Evolutionary conservation across 2,888 invertebrate species (phyloP).

Genomic region (Cistogaster globosa): DNA sequence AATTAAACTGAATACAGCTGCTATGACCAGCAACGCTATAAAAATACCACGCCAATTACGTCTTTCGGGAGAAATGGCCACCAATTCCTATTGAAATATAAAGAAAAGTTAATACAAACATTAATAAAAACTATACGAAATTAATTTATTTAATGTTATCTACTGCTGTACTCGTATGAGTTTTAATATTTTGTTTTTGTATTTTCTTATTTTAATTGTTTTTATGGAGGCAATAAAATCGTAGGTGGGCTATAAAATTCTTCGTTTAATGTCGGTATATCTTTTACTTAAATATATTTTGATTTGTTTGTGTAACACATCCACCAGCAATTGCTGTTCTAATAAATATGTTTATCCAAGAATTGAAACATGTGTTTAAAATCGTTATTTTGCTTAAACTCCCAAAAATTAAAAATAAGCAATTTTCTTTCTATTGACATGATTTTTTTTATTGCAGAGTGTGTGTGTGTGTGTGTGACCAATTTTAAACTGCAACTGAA

Average conservation of each 20-base stretch:
- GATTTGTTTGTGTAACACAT: no score
- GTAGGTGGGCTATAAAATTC: conserved; percentile 21
- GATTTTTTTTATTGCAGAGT: no score
- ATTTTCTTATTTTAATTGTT: neutral
- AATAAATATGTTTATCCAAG: no score
- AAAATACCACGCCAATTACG: conserved; percentile 97
- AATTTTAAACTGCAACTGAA: no score
- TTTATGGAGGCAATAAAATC: conserved; percentile 14
- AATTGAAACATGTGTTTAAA: no score
- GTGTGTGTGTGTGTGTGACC: no score
- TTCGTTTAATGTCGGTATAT: conserved; percentile 1
- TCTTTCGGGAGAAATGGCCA: conserved; percentile 92
- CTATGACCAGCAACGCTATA: conserved; percentile 95
- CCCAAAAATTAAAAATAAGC: no score
- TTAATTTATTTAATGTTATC: conserved; percentile 32
- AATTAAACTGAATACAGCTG: conserved; percentile 93
- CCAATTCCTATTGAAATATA: conserved; percentile 89
- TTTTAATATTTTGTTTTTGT: neutral
- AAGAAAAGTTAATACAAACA: neutral
- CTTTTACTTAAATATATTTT: neutral
- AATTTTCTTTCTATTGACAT: no score
- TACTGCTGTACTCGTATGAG: neutral
- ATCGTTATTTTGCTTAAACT: no score
- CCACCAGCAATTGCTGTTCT: no score
- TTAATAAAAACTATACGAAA: conserved; percentile 27